Base-by-base conservation (phyloP, 2,797 vertebrate species). In the Microctenopoma steveboyesi region DNA sequence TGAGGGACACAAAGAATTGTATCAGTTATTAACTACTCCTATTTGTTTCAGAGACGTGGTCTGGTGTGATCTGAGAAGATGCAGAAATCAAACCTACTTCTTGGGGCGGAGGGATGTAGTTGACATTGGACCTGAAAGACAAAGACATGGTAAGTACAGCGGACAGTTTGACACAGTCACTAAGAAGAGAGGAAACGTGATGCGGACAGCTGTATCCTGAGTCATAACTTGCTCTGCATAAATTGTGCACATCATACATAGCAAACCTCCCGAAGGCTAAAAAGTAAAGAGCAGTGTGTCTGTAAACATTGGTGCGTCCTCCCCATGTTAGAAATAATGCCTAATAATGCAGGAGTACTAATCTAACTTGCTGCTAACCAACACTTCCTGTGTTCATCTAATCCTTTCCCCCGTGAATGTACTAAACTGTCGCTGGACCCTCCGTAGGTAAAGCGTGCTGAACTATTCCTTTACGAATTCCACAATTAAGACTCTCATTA, bases 51-150 rank as follows among this genome's bases (percentile, higher is more conserved):
- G 66, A 35, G 7, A 15, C 52, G 18, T 30, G 37, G n/a, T 12
- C 43, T n/a, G 0, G 51, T n/a, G 14, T 1, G 3, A 55, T 42
- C 50, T 59, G 42, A 64, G 46, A 58, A 35, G 33, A 35, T 8
- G 9, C 33, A 35, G 9, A 35, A 8, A 8, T 35, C 42, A 70
- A 67, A 33, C 93, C 93, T 81, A 95, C 94, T 69, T 93, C 91
- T 83, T 94, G 93, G 40, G 92, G 91, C 4, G 94, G 89, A 53
- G 91, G 92, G 78, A 86, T 64, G 74, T 95, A 94, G 78, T 90
- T 91, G 81, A 91, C 89, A 76, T 93, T 92, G 65, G 92, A 93
- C 79, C 93, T 93, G 87, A 54, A 89, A 88, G 80, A 89, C 75
- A 84, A 73, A 83, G 71, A 69, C 30, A 69, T 4, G 10, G 79